phyloP scores from a whole-genome alignment of 2,888 invertebrate species.

The Polylopha cassiicola region DNA sequence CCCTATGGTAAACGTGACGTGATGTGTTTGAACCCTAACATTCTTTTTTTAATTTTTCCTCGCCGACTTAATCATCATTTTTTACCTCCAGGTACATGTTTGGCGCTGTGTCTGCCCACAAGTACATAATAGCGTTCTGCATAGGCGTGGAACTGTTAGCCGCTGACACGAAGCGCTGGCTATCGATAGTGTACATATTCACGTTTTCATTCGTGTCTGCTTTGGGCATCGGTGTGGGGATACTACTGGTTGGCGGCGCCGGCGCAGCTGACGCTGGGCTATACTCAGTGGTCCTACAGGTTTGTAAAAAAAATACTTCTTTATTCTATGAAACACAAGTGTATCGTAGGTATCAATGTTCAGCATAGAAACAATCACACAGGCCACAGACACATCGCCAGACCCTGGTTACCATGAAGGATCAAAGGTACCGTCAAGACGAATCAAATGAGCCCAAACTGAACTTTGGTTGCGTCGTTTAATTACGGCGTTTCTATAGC shows the following conservation, averaged over 20 bases:
- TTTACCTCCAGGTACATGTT: conserved; percentile 87
- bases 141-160: conserved; percentile 89
- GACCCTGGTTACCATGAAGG: no score
- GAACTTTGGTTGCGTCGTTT: no score
- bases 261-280: conserved; percentile 78
- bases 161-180: conserved; percentile 78
- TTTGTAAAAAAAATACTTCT: conserved; percentile 1
- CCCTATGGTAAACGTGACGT: no score
- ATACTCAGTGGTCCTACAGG: conserved; percentile 34
- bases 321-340: background rate
- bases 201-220: conserved; percentile 89
- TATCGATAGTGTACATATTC: conserved; percentile 83
- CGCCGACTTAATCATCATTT: no score
- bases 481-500: no score
- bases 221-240: conserved; percentile 85
- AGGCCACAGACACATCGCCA: no score
- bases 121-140: conserved; percentile 91
- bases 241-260: conserved; percentile 79
- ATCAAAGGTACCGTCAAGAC: no score
- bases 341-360: conserved; percentile 1
- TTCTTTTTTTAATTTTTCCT: no score
- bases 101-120: conserved; percentile 90
- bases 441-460: no score
- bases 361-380: no score
- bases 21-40: no score